Evolutionary conservation across 1,140 invertebrate genomes (phyloP), one percentile per base, ranked within the genome.

Genomic region (Ips typographus): DNA sequence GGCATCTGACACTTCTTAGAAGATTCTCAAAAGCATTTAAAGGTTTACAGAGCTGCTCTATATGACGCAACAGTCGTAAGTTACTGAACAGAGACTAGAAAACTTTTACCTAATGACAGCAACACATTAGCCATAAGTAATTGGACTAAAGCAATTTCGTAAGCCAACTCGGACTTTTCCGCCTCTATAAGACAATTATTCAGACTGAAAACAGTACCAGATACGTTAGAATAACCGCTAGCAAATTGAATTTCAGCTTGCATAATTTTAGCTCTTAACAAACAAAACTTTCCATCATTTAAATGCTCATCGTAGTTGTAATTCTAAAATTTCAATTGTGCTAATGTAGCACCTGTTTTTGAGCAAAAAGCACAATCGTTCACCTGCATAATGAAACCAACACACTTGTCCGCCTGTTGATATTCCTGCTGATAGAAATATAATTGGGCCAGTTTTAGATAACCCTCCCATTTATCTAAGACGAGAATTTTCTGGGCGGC

Each of bases 81-180:
- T 4, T 8, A 53, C 4, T 36, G 6, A 53, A 53, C 1, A 36
- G 4, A 36, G 4, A 58, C 1, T 40, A 43, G 4, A 22, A 8
- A 5, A 5, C 4, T 47, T 36, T 56, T 69, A 69, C 68, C 61
- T 55, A 93, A 87, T 58, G 89, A 82, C 22, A 94, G 79, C 81
- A 94, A 80, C 0, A 86, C 82, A 76, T 91, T 90, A 0, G 92
- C 92, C 52, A 94, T 84, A 73, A 93, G 85, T 81, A 94, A 86
- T 74, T 91, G 88, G n/a, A 91, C 85, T 37, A 92, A 76, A 1
- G 90, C 88, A 57, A 87, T 84, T 63, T 91, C 85, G 75, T 91
- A 92, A 63, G 91, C 87, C 71, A 94, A 82, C 80, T 93, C 87
- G 74, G 91, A 89, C 22, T 86, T 84, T 44, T 85, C 84, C 6